A percentile compares a stretch with the other conserved stretches of the same genome.
phyloP scores from a whole-genome alignment of 2,797 vertebrate genomes.

The Mus caroli region DNA sequence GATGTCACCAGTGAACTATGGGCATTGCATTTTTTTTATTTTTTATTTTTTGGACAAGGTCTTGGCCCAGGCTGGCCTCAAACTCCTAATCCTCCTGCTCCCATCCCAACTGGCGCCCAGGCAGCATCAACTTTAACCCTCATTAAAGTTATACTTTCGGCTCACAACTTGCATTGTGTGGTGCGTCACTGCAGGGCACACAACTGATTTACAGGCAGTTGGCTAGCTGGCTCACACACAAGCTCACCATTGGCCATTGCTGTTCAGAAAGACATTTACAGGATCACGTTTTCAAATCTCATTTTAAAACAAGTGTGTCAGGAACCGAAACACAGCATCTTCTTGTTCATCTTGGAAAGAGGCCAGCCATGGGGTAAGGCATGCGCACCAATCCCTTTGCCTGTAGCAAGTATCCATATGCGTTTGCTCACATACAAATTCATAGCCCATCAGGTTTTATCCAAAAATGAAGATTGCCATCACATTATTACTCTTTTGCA shows the following conservation, averaged over 20 bases:
- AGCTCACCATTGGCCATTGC: slow-evolving; percentile 55
- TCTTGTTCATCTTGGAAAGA: slow-evolving; percentile 79
- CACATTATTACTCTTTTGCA: slow-evolving; percentile 88
- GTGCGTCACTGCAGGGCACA: background rate
- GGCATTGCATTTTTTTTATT: background rate
- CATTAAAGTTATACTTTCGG: background rate
- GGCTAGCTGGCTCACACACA: slow-evolving; percentile 4
- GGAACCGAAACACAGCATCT: slow-evolving; percentile 66
- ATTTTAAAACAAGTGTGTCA: slow-evolving; percentile 51
- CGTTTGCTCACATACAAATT: slow-evolving; percentile 70
- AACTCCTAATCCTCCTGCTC: background rate
- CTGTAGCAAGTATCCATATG: slow-evolving; percentile 72
- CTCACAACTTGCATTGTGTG: background rate
- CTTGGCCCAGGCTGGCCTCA: background rate
- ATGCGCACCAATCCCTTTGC: slow-evolving; percentile 86
- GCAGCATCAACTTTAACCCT: slow-evolving; percentile 33
- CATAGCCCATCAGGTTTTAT: slow-evolving; percentile 81
- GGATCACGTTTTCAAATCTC: slow-evolving; percentile 43
- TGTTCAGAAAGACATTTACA: slow-evolving; percentile 76
- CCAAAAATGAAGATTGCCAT: slow-evolving; percentile 90
- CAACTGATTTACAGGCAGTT: slow-evolving; percentile 39
- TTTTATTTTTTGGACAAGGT: background rate
- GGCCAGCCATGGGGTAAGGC: slow-evolving; percentile 81
- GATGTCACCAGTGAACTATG: slow-evolving; percentile 53
- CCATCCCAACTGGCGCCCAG: background rate